These are phyloP conservation scores for Abrostola triplasia DNA, from an alignment of 2,888 invertebrate species.

Conservation along the genomic window DNA sequence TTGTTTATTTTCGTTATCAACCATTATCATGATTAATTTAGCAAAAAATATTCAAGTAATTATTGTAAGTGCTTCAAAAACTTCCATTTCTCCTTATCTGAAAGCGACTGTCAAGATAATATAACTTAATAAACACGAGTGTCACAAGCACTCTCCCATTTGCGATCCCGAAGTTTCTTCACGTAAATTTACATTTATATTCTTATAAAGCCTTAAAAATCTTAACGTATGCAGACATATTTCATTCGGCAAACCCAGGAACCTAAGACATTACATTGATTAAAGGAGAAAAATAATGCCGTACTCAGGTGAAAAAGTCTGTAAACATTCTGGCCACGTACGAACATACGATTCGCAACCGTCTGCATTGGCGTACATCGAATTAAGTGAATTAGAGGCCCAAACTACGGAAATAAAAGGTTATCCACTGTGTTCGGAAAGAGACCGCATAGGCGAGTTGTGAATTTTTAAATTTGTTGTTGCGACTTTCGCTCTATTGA, in stretches of 20 bases:
- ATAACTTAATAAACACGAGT: slow-evolving; percentile 1
- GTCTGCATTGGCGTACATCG: slow-evolving; percentile 61
- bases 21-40: neutral
- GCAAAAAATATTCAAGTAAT: neutral
- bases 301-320: slow-evolving; percentile 52
- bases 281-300: slow-evolving; percentile 57
- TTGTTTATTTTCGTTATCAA: too few relatives aligned
- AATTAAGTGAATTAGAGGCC: slow-evolving; percentile 62
- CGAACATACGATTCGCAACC: slow-evolving; percentile 49
- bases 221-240: slow-evolving; percentile 26
- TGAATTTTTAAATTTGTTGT: slow-evolving; percentile 58
- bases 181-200: slow-evolving; percentile 8
- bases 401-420: slow-evolving; percentile 53
- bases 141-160: neutral
- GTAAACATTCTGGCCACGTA: slow-evolving; percentile 53
- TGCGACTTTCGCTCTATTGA: slow-evolving; percentile 26
- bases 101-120: slow-evolving; percentile 1
- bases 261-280: slow-evolving; percentile 55
- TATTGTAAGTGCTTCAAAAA: neutral
- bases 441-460: slow-evolving; percentile 41
- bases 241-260: slow-evolving; percentile 13
- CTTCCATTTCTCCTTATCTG: neutral
- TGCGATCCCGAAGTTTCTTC: neutral
- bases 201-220: slow-evolving; percentile 26
- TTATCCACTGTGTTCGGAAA: slow-evolving; percentile 31